Evolutionary conservation across 2,797 vertebrate genomes (phyloP), one percentile per base, ranked within the genome.

Genomic region (Tamandua tetradactyla): DNA sequence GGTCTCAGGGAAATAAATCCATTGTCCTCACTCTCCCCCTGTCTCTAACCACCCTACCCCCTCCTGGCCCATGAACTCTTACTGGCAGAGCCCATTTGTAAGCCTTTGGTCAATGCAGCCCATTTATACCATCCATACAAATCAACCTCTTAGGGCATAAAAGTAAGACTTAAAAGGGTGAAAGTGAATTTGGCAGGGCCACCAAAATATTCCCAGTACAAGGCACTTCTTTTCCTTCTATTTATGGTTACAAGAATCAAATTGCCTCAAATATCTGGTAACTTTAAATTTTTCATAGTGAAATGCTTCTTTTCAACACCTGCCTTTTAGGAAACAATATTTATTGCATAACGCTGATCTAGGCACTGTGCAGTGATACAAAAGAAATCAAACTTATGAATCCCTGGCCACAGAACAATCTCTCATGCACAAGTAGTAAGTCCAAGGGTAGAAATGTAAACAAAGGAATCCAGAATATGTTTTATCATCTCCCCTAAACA

Each of bases 291-390:
- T 86, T 93, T 76, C 52, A 71, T 47, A 55, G 44, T 37, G 2
- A 61, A 89, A 78, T 75, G 1, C 6, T 61, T 85, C 55, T 88
- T 69, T 92, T 71, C 35, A 59, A 78, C 79, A n/a, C 37, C 40
- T 68, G 3, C 27, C 4, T 44, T 6, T 20, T 59, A n/a, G 23
- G 57, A 59, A 88, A 44, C 27, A 80, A 44, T 71, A 66, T 52
- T 57, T 49, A 32, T 42, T 74, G 6, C 4, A 14, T 84, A 49
- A 25, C 14, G 4, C 1, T 42, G n/a, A 59, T 75, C 35, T 80
- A 15, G 55, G 30, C 37, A 71, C 14, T 7, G 18, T 14, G n/a
- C 1, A 2, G 20, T 14, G 1, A 94, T 74, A 11, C 52, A 68
- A 52, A 42, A 18, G 68, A 91, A 55, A 44, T 27, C 27, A 66